phyloP scores from a whole-genome alignment of 2,113 vertebrate species.

The Notarius lentiginosus region DNA sequence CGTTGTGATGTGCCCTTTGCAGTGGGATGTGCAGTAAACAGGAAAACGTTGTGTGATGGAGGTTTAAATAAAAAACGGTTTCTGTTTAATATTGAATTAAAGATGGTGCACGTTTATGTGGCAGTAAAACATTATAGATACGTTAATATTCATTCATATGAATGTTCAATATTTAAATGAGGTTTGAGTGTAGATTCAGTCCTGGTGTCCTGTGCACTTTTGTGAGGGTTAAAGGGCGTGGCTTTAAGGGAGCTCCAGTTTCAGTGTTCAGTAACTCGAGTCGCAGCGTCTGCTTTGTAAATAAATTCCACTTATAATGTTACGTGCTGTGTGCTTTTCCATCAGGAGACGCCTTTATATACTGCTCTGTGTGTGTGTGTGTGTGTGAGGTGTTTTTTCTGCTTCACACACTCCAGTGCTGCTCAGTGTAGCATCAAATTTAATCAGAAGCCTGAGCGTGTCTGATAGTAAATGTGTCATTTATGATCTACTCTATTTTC shows the following conservation, averaged over 20 bases:
- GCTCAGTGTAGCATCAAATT: slow-evolving; percentile 29
- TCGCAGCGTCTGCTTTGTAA: background rate
- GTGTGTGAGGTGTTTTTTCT: background rate
- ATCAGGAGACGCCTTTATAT: background rate
- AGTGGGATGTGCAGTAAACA: background rate
- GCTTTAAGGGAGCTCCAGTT: background rate
- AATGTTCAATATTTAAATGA: background rate
- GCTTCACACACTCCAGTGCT: slow-evolving; percentile 14
- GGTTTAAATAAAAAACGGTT: background rate
- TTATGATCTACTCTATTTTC: slow-evolving; percentile 8
- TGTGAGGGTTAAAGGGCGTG: background rate
- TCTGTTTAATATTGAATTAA: background rate
- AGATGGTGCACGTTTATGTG: background rate
- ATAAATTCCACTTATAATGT: background rate
- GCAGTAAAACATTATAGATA: background rate
- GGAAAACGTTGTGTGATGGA: background rate
- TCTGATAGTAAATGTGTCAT: slow-evolving; percentile 27
- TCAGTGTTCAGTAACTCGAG: background rate
- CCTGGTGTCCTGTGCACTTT: background rate
- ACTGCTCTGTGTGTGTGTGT: background rate
- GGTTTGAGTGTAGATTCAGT: background rate
- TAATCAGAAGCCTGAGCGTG: slow-evolving; percentile 13
- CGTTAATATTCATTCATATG: background rate
- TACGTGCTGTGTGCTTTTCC: background rate
- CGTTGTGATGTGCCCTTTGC: background rate